A percentile compares a stretch with the other conserved stretches of the same genome.
Evolutionary conservation across 2,888 invertebrate species (phyloP).

Genomic region (Prosapia bicincta): DNA sequence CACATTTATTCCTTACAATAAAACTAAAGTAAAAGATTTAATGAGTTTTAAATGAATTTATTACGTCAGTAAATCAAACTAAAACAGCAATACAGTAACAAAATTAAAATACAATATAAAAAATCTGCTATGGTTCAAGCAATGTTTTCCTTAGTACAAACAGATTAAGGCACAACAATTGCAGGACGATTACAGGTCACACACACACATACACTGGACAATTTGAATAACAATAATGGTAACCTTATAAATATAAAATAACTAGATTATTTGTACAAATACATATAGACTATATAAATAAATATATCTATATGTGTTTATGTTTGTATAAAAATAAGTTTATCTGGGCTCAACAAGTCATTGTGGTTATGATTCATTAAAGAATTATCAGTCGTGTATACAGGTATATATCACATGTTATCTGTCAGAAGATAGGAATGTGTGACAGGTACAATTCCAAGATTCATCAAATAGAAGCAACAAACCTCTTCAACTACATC

Average conservation of each 20-base stretch:
- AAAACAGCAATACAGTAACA: not conserved
- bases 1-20: too few relatives aligned
- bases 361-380: not conserved
- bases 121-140: not conserved
- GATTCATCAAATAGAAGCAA: not conserved
- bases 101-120: not conserved
- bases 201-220: not conserved
- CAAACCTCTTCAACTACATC: constrained; percentile 2
- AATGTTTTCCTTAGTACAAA: not conserved
- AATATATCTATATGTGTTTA: not conserved
- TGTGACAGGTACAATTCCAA: not conserved
- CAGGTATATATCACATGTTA: not conserved
- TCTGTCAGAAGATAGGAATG: not conserved
- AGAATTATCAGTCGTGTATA: not conserved
- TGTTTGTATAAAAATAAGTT: not conserved
- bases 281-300: not conserved
- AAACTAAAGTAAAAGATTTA: too few relatives aligned
- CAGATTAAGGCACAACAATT: not conserved
- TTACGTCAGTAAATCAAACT: not conserved
- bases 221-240: not conserved
- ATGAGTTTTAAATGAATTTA: not conserved
- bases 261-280: not conserved
- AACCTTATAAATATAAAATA: not conserved
- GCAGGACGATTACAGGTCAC: not conserved
- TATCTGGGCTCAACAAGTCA: not conserved